Evolutionary conservation across 1,140 invertebrate genomes (phyloP), one percentile per base, ranked within the genome.

Genomic region (Zaprionus lachaisei): DNA sequence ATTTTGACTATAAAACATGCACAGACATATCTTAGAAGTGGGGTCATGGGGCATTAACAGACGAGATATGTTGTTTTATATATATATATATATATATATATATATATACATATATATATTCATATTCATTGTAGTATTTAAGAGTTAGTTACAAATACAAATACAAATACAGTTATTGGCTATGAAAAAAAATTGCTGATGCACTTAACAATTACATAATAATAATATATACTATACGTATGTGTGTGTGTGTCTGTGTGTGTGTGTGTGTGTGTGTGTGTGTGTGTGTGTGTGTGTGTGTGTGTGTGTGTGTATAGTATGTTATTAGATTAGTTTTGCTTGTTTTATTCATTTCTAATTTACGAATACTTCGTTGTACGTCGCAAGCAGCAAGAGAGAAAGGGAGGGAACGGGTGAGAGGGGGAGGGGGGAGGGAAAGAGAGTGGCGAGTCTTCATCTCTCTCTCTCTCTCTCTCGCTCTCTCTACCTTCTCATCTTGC

Each of bases 351-450:
- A 47, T 75, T 76, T 83, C 74, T 69, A 83, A 80, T 47, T 83
- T 83, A 74, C 83, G 77, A 87, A 87, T 87, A 89, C 80, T 89
- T 87, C 81, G 84, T 83, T 87, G 83, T 79, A 80, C 71, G 86
- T 77, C 77, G 80, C 63, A 67, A 65, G 62, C 22, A 54, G 62
- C 20, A 12, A n/a, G 11, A 28, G 26, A 44, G 47, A 38, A 17
- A 55, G 51, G 15, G 47, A 47, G 34, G 24, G 17, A 15, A 0
- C 20, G 3, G 11, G 17, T 0, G 7, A 4, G 41, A 47, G 41
- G 6, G 15, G 0, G 28, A 22, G 2, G 20, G 20, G 1, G 20
- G 9, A 31, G 14, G 17, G 34, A 37, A 51, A 11, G 24, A 4
- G 3, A 31, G 7, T 37, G 12, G 38, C 14, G 0, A 41, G 38